Evolutionary conservation across 2,113 vertebrate genomes (phyloP), one percentile per base, ranked within the genome.

Genomic region (Bettongia penicillata): DNA sequence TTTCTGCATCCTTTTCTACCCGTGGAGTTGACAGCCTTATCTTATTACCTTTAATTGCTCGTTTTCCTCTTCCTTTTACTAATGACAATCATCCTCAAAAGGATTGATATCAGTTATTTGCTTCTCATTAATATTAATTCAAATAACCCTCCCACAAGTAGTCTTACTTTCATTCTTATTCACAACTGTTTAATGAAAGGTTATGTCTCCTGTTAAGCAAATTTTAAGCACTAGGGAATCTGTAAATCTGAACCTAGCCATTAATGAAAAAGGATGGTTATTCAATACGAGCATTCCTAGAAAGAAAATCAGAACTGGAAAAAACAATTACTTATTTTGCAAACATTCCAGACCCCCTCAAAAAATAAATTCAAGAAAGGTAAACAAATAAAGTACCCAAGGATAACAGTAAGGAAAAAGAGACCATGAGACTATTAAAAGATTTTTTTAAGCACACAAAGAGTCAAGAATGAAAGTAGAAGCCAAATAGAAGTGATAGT

Each of bases 91-190:
- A n/a, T 68, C 37, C 19, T 37, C n/a, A 77, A 77, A n/a, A 37
- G 37, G 31, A 77, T 37, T n/a, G 37, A n/a, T 77, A 77, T 77
- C 28, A 61, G 10, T 19, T 19, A 77, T 77, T 77, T 84, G 37
- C 68, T 84, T 84, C n/a, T 43, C 2, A 22, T 84, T 84, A 84
- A 84, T 23, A 43, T 28, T 22, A 55, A 50, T 89, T 90, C 55
- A 94, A 91, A 49, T 50, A 91, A 77, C 2, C 14, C n/a, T 48
- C 53, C 19, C 10, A 90, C 52, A 61, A 50, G 8, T 37, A n/a
- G 10, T 91, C 93, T 92, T 53, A 68, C 90, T 95, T 92, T 51
- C 31, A 96, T 43, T 92, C 37, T 93, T 48, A n/a, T 91, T 93
- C 53, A 52, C 91, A 92, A 57, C 57, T 52, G 22, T 53, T 37